phyloP scores from a whole-genome alignment of 2,888 invertebrate genomes.

The Eucera pruinosa region DNA sequence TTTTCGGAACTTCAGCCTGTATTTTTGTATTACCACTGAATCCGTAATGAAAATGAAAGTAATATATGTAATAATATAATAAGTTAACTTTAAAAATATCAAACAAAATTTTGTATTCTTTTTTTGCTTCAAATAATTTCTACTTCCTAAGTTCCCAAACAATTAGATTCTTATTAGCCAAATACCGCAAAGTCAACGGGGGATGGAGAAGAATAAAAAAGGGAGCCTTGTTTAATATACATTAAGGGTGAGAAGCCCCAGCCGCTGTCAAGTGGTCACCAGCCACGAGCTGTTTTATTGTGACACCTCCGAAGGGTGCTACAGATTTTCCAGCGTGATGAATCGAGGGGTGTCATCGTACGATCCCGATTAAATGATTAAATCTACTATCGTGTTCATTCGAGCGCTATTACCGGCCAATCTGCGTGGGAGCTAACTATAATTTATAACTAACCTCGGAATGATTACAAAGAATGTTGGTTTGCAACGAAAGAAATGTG shows the following conservation, averaged over 20 bases:
- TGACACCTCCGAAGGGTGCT: conserved; percentile 76
- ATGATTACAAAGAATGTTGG: background rate
- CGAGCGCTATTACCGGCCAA: conserved; percentile 78
- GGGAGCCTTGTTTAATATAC: conserved; percentile 70
- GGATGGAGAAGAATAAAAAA: conserved; percentile 32
- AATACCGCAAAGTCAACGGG: conserved; percentile 37
- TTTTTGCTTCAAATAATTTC: background rate
- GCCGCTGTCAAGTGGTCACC: conserved; percentile 80
- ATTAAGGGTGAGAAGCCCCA: conserved; percentile 73
- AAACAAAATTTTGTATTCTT: no score
- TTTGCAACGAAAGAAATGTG: background rate
- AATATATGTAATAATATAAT: no score
- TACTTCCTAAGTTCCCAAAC: conserved; percentile 64
- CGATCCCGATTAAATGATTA: conserved; percentile 70
- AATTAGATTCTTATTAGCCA: conserved; percentile 74
- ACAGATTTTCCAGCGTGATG: conserved; percentile 66
- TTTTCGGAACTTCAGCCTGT: no score
- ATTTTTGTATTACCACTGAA: no score
- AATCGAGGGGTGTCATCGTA: conserved; percentile 68
- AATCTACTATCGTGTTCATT: conserved; percentile 74
- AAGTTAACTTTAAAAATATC: no score
- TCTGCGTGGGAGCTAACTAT: conserved; percentile 78
- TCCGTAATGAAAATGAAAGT: no score
- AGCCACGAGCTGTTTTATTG: conserved; percentile 78
- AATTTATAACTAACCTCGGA: conserved; percentile 21